Conservation (phyloP, 2,797 vertebrate genomes). For the Simalia tracyae region DNA sequence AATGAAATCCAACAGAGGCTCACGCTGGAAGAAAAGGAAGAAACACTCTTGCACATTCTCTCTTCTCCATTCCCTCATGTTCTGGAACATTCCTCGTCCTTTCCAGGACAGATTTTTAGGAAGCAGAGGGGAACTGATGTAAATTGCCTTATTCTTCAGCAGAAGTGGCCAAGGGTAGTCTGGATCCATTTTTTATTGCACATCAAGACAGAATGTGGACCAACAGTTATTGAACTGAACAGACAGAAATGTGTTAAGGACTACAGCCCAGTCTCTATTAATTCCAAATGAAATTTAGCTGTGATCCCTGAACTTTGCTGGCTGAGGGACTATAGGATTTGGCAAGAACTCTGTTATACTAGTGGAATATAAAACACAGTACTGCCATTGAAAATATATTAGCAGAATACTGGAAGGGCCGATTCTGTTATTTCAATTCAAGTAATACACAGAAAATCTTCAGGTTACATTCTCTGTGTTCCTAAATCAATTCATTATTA, state of each 20-base stretch:
- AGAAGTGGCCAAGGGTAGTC: neutral
- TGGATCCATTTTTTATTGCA: neutral
- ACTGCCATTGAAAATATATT: neutral
- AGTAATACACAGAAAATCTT: neutral
- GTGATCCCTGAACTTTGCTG: neutral
- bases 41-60: neutral
- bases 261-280: neutral
- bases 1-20: neutral
- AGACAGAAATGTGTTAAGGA: neutral
- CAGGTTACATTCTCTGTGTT: neutral
- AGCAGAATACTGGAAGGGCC: neutral
- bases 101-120: neutral
- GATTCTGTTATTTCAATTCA: conserved; percentile 18
- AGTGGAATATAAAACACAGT: neutral
- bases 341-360: neutral
- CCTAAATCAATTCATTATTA: neutral
- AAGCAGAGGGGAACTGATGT: neutral
- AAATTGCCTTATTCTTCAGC: neutral
- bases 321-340: neutral
- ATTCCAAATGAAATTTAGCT: neutral
- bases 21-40: neutral
- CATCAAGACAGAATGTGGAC: neutral
- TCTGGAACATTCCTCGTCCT: neutral
- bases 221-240: neutral
- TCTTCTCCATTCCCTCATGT: neutral